phyloP scores from a whole-genome alignment of 2,113 vertebrate genomes.

The Lethenteron camtschaticum region DNA sequence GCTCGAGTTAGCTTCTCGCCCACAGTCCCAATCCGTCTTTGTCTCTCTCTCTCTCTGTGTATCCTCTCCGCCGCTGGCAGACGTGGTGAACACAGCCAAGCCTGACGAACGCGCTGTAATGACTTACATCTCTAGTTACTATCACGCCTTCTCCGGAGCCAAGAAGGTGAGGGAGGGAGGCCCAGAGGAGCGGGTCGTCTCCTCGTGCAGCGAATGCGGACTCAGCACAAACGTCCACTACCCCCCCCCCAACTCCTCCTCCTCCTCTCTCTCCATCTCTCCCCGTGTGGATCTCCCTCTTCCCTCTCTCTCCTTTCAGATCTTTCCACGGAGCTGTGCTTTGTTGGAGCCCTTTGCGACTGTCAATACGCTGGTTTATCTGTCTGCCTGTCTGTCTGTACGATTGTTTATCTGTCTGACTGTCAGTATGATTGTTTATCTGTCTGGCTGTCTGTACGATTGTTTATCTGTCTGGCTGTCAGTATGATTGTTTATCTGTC shows the following conservation, averaged over 20 bases:
- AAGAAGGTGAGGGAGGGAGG: conserved; percentile 26
- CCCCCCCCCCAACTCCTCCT: background rate
- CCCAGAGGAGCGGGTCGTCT: background rate
- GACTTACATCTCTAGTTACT: conserved; percentile 29
- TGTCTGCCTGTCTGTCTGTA: background rate
- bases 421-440: background rate
- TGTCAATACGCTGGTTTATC: background rate
- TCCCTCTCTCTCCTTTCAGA: conserved; percentile 10
- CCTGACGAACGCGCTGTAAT: conserved; percentile 26
- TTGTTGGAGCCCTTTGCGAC: too few species aligned
- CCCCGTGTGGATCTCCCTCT: conserved; percentile 14
- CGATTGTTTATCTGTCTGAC: background rate
- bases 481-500: background rate
- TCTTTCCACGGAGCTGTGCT: background rate
- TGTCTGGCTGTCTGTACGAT: background rate
- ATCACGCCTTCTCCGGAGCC: conserved; percentile 24
- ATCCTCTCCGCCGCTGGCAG: conserved; percentile 19
- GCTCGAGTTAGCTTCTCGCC: too few species aligned
- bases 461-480: background rate
- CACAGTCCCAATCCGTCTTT: too few species aligned
- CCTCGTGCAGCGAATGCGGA: background rate
- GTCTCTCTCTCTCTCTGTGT: too few species aligned
- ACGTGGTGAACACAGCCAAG: conserved; percentile 23
- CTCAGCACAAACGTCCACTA: too few species aligned
- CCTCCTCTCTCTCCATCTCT: conserved; percentile 6